Evolutionary conservation across 2,113 vertebrate genomes (phyloP), one percentile per base, ranked within the genome.

Genomic region (Nycticorax nycticorax): DNA sequence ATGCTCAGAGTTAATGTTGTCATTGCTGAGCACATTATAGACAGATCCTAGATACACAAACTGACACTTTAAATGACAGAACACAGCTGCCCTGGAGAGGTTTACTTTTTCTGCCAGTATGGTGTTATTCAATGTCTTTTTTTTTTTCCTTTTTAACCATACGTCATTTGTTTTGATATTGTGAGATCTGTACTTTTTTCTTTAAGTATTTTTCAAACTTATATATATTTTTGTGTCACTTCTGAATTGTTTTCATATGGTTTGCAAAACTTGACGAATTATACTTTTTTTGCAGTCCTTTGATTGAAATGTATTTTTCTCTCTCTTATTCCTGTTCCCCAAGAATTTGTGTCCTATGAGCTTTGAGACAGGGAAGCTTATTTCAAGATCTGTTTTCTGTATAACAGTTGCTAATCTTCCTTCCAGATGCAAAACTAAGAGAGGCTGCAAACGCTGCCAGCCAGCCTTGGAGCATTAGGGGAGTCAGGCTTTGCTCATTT

Each of bases 191-290:
- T 97, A 95, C 88, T 74, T 95, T 96, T 95, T 92, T 71, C 69
- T 87, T 92, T 92, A 91, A 96, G 69, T 94, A 73, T 93, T 97
- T 97, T 96, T 95, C 94, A 72, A 95, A 89, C 91, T 80, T 95
- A 95, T 91, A 96, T 95, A 95, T 97, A 95, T 93, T 95, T 96
- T 97, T 96, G 88, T 97, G 95, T 97, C 94, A 96, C 93, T 97
- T 96, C 85, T 76, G 76, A 96, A 94, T 94, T 93, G 97, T 96
- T 96, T 96, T 94, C 88, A 24, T 96, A 95, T 59, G 32, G 88
- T 95, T 95, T 96, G 92, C 76, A 96, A 95, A 92, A 96, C 88
- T 96, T 96, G 97, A 97, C 9, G 20, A 94, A 96, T 97, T 96
- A 96, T 45, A 97, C 90, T 93, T 94, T 78, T 96, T 96, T 94